Conservation (phyloP, 2,113 vertebrate species). For the Leptocoma aspasia region DNA sequence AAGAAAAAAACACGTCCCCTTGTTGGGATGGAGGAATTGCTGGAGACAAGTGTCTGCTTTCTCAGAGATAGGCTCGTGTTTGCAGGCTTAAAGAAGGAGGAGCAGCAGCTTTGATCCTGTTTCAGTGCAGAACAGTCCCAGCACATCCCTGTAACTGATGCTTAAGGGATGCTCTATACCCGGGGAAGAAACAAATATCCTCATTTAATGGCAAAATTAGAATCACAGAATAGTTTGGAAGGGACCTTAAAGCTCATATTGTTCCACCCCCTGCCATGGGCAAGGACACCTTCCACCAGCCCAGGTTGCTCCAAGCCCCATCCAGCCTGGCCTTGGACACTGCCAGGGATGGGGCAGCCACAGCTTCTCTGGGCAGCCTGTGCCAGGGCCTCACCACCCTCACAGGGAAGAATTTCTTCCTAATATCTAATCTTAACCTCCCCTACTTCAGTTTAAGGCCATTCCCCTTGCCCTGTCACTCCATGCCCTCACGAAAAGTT, state of each 20-base stretch:
- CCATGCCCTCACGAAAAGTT: background rate
- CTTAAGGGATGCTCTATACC: background rate
- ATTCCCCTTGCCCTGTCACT: background rate
- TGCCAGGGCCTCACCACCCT: background rate
- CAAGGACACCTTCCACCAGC: rapidly evolving
- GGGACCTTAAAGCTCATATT: background rate
- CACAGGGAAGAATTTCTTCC: background rate
- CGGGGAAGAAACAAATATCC: background rate
- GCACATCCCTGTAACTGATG: background rate
- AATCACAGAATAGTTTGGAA: background rate
- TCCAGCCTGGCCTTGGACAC: background rate
- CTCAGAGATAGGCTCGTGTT: background rate
- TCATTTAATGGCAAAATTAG: background rate
- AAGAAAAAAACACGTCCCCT: background rate
- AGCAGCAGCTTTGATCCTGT: background rate
- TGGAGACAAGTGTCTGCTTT: background rate
- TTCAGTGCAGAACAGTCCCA: background rate
- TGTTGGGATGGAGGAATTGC: background rate
- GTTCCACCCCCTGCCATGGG: background rate
- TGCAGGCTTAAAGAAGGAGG: background rate
- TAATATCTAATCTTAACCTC: background rate
- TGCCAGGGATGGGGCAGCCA: background rate
- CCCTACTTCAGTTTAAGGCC: background rate
- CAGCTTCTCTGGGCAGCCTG: background rate
- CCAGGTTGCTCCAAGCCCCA: background rate